Percentiles rank a stretch among this genome's conserved stretches.
phyloP scores from a whole-genome alignment of 2,888 invertebrate species.

The Neoitamus cyanurus region DNA sequence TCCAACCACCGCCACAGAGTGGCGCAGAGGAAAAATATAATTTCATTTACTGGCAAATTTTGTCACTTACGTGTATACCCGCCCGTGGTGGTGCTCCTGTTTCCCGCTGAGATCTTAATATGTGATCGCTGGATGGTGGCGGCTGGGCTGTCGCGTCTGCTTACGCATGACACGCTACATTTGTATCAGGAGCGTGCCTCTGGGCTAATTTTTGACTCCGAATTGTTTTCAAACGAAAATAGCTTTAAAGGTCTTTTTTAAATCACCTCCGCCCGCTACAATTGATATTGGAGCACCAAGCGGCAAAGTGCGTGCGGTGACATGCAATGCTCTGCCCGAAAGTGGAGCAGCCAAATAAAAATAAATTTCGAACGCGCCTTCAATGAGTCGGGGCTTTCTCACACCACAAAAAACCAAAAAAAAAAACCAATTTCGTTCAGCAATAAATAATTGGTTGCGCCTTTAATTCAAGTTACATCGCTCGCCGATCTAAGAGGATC shows the following conservation, averaged over 20 bases:
- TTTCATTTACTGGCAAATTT: neutral
- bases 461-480: neutral
- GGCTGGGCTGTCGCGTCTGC: neutral
- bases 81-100: no score
- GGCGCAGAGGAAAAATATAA: neutral
- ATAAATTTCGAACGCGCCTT: neutral
- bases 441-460: neutral
- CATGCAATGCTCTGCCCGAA: neutral
- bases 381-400: neutral
- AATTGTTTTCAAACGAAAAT: conserved; percentile 16
- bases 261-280: neutral
- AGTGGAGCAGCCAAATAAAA: neutral
- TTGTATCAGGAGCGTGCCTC: neutral
- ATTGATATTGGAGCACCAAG: neutral
- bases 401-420: neutral
- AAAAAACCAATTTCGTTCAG: neutral
- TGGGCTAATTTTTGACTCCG: neutral
- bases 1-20: neutral
- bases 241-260: neutral
- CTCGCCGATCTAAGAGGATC: neutral
- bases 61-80: neutral
- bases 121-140: neutral
- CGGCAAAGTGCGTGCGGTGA: neutral
- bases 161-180: neutral
- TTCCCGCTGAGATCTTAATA: neutral